Percentiles rank a stretch among this genome's conserved stretches.
Evolutionary conservation across 2,113 vertebrate genomes (phyloP).

Genomic region (Hymenochirus boettgeri): DNA sequence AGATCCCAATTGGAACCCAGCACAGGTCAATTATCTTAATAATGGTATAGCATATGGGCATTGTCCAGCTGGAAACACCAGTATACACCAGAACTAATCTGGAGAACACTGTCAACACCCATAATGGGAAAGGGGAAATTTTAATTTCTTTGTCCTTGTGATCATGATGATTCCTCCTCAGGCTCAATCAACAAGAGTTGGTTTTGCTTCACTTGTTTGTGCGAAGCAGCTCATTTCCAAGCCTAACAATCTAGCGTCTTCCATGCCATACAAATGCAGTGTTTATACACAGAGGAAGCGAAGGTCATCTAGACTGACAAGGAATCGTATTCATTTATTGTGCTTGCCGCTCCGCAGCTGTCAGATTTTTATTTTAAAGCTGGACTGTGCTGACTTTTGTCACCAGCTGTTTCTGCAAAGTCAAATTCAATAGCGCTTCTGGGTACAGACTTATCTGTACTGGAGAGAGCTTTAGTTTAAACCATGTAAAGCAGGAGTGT

Average conservation of each 20-base stretch:
- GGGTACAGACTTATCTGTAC: conserved; percentile 21
- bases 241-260: conserved; percentile 17
- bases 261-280: conserved; percentile 36
- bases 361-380: conserved; percentile 41
- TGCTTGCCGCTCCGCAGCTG: conserved; percentile 39
- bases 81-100: too few relatives aligned
- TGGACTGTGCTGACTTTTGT: conserved; percentile 33
- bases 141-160: background rate
- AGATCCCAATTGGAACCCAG: too few relatives aligned
- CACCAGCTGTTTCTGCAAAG: conserved; percentile 42
- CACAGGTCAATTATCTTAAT: too few relatives aligned
- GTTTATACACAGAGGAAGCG: conserved; percentile 31
- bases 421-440: conserved; percentile 32
- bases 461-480: conserved; percentile 13
- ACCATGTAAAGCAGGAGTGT: background rate
- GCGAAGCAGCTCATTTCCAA: conserved; percentile 4
- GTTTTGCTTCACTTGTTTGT: conserved; percentile 21
- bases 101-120: too few relatives aligned
- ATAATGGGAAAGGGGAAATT: background rate
- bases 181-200: conserved; percentile 4
- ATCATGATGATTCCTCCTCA: conserved; percentile 2
- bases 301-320: conserved; percentile 37
- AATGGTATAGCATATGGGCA: too few relatives aligned
- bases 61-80: too few relatives aligned
- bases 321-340: conserved; percentile 39